Evolutionary conservation across 2,797 vertebrate genomes (phyloP), one percentile per base, ranked within the genome.

Genomic region (Nothura maculosa): DNA sequence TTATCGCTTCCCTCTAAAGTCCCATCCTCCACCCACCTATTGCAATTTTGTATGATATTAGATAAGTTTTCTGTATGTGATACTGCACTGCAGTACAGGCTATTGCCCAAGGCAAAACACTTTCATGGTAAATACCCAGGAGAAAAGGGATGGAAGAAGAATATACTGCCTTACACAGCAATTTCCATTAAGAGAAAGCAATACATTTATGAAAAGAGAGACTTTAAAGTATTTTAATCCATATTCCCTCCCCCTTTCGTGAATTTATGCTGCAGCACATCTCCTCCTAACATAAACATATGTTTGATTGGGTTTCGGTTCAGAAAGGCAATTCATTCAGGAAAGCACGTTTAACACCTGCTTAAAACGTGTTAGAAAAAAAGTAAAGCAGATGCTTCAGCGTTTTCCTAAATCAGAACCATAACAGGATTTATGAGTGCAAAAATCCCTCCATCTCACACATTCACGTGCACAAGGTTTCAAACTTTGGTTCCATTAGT

Each of bases 121-220:
- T 86, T 89, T 95, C 77, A 84, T 22, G 58, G 52, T 28, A 96
- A 97, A 96, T 87, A 87, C 67, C 62, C 64, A 32, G 55, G 64
- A 92, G 68, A 95, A 94, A 75, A 70, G 54, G 25, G 40, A 89
- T 34, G 74, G 60, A 72, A 93, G 74, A 70, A 13, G 14, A 80
- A 9, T 10, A n/a, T 27, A 32, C 28, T 69, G 62, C 72, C 90
- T 62, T 55, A 90, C 57, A 3, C 47, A 74, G 73, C 69, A 91
- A 90, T 79, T 87, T 82, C 80, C 88, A 91, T 34, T 74, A 69
- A 75, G 58, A 61, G 68, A 28, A 88, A 79, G 60, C 48, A 60
- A 48, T 16, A 36, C 34, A 80, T 45, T 90, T 87, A 38, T 28
- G 85, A 90, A 89, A 93, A 91, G 7, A 82, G 81, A 63, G 32